phyloP scores from a whole-genome alignment of 2,797 vertebrate species.

The Eurystomus glaucurus region DNA sequence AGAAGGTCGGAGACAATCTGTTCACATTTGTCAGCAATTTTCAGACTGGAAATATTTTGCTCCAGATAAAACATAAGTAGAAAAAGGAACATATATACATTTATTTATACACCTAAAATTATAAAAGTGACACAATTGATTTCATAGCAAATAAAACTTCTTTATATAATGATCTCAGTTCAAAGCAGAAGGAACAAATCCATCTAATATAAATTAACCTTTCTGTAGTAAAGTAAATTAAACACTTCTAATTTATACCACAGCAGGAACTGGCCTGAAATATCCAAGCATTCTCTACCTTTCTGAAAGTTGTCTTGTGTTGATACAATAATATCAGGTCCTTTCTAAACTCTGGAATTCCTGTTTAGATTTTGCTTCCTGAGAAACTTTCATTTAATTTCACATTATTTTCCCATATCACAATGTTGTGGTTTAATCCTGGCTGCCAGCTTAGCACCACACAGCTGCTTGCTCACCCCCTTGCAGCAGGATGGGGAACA shows the following conservation, averaged over 20 bases:
- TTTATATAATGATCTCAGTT: neutral
- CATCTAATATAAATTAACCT: neutral
- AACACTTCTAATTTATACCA: neutral
- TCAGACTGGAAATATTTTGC: neutral
- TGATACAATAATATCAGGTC: neutral
- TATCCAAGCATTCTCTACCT: neutral
- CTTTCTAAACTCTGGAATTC: neutral
- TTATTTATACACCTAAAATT: neutral
- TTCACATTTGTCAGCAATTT: conserved; percentile 50
- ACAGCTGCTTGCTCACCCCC: neutral
- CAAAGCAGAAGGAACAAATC: neutral
- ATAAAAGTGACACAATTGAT: neutral
- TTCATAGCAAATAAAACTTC: neutral
- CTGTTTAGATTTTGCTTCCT: neutral
- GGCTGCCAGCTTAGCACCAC: neutral
- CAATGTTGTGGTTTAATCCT: neutral
- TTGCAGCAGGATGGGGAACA: accelerated
- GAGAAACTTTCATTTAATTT: neutral
- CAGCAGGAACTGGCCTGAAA: neutral
- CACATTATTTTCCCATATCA: neutral
- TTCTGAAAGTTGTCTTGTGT: neutral
- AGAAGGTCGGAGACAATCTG: conserved; percentile 30
- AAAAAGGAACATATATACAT: neutral
- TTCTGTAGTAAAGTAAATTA: neutral
- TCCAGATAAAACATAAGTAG: neutral